Percentiles rank a stretch among this genome's conserved stretches.
phyloP scores from a whole-genome alignment of 1,140 invertebrate species.

The Odontomachus brunneus region DNA sequence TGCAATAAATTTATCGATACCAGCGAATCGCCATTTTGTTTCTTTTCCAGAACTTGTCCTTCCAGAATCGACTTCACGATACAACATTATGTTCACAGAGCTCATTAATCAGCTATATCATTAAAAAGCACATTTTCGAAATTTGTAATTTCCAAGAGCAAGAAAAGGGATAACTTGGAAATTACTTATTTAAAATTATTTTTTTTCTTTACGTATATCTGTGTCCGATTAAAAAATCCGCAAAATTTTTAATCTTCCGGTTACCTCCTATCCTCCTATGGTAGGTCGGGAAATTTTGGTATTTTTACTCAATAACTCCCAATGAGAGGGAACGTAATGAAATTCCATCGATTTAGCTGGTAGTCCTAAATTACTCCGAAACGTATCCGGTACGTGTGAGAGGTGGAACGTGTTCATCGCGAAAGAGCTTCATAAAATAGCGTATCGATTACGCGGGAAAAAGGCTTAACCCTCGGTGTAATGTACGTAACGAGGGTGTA shows the following conservation, averaged over 20 bases:
- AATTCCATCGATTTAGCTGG: neutral
- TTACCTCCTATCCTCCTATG: no score
- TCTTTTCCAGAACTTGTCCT: neutral
- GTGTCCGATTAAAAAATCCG: no score
- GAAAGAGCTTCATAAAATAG: neutral
- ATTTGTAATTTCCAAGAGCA: neutral
- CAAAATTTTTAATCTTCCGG: no score
- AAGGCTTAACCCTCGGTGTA: constrained; percentile 18
- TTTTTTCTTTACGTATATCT: no score
- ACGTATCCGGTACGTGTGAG: neutral
- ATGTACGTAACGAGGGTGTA: constrained; percentile 61
- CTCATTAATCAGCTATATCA: neutral
- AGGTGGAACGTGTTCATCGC: neutral
- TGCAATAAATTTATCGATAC: constrained; percentile 84
- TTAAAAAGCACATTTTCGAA: neutral
- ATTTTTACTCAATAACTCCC: neutral
- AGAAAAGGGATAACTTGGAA: neutral
- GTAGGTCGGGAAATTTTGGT: neutral
- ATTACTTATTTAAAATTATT: no score
- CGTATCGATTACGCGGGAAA: constrained; percentile 31
- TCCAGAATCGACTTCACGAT: neutral
- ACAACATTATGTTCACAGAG: no score
- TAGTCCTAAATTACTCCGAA: neutral
- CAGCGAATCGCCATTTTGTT: constrained; percentile 23
- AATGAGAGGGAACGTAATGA: neutral